phyloP scores from a whole-genome alignment of 2,113 vertebrate species.

The Leucoraja erinaceus region DNA sequence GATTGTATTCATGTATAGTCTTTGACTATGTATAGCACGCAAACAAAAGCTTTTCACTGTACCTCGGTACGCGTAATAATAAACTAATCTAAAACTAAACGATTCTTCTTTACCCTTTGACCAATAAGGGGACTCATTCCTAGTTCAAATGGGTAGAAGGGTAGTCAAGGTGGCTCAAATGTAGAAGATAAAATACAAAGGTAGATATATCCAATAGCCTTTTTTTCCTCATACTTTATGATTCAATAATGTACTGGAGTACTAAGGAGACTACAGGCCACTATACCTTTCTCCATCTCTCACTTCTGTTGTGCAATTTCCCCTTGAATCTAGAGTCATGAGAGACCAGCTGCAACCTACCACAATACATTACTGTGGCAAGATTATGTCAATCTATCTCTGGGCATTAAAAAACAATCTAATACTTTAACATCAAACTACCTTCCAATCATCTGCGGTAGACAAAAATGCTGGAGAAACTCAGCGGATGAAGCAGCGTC shows the following conservation, averaged over 20 bases:
- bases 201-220: background rate
- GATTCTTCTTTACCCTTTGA: background rate
- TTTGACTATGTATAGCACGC: no score
- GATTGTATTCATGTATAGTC: no score
- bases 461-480: no score
- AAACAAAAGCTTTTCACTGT: no score
- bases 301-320: background rate
- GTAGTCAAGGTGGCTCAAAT: background rate
- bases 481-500: no score
- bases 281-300: background rate
- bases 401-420: background rate
- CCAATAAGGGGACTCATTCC: background rate
- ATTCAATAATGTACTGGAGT: background rate
- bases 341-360: background rate
- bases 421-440: background rate
- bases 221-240: background rate
- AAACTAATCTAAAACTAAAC: no score
- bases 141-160: background rate
- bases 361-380: background rate
- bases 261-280: background rate
- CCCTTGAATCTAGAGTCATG: background rate
- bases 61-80: no score
- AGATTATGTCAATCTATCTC: background rate
- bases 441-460: background rate
- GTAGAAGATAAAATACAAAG: background rate